Evolutionary conservation across 2,113 vertebrate species (phyloP).

Genomic region (Chauna torquata): DNA sequence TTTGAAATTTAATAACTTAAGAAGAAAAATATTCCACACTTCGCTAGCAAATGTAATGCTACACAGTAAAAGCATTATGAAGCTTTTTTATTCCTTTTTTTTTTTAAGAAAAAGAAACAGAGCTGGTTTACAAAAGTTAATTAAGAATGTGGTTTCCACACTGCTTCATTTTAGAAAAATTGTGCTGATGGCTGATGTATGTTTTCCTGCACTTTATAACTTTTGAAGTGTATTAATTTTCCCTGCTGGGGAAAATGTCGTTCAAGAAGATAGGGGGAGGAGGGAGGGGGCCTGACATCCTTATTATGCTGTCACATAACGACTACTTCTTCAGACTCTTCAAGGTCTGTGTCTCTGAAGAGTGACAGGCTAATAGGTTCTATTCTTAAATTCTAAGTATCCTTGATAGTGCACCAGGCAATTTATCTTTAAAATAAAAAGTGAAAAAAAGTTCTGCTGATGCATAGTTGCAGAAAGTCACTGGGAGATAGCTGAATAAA

Average conservation of each 20-base stretch:
- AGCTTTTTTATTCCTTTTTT: not conserved
- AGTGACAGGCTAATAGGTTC: slow-evolving; percentile 76
- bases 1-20: slow-evolving; percentile 65
- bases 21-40: slow-evolving; percentile 41
- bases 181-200: slow-evolving; percentile 36
- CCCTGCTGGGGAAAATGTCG: slow-evolving; percentile 56
- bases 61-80: not conserved
- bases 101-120: not conserved
- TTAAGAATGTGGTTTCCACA: slow-evolving; percentile 60
- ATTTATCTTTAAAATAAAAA: slow-evolving; percentile 73
- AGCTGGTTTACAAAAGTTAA: slow-evolving; percentile 18
- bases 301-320: slow-evolving; percentile 76
- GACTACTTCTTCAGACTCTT: slow-evolving; percentile 63
- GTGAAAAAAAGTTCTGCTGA: slow-evolving; percentile 37
- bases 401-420: slow-evolving; percentile 65
- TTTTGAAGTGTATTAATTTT: slow-evolving; percentile 72
- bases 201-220: slow-evolving; percentile 47
- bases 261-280: slow-evolving; percentile 48
- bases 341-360: slow-evolving; percentile 72
- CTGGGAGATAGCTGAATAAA: slow-evolving; percentile 8
- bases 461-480: slow-evolving; percentile 25
- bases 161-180: slow-evolving; percentile 60
- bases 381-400: slow-evolving; percentile 75
- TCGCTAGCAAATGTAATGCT: slow-evolving; percentile 29
- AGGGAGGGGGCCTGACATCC: slow-evolving; percentile 59